These are phyloP conservation scores for Notarius lentiginosus DNA, from an alignment of 2,113 vertebrate species.

Conservation along the genomic window DNA sequence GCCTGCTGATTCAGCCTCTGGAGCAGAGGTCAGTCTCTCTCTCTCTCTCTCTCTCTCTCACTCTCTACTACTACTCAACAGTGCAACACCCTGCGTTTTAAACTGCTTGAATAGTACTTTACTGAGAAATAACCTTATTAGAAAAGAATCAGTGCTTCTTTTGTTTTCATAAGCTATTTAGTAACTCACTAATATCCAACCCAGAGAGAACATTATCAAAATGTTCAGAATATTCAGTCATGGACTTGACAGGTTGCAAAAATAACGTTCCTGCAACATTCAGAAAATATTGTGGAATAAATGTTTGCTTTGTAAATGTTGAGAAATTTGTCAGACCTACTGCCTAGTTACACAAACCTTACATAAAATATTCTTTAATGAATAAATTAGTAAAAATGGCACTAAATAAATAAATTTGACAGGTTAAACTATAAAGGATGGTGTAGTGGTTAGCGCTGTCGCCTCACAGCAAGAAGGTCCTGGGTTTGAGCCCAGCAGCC, in stretches of 20 bases:
- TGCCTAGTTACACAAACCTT: not conserved
- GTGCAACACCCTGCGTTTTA: not conserved
- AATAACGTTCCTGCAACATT: not conserved
- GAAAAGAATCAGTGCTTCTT: not conserved
- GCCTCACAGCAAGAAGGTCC: no score
- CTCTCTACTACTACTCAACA: not conserved
- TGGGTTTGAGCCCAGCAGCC: no score
- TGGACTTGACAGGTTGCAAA: not conserved
- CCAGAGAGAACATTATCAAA: not conserved
- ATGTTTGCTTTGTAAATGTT: not conserved
- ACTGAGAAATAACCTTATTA: not conserved
- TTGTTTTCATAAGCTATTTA: not conserved
- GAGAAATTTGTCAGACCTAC: not conserved
- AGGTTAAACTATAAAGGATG: no score
- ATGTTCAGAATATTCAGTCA: not conserved
- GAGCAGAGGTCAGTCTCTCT: conserved; percentile 81
- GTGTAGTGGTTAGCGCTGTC: no score
- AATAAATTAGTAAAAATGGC: not conserved
- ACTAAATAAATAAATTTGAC: not conserved
- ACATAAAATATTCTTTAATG: not conserved
- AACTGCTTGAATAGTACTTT: not conserved
- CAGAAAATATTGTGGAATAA: not conserved
- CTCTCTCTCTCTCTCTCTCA: not conserved
- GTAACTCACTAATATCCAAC: not conserved
- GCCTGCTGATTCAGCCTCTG: conserved; percentile 82